phyloP scores from a whole-genome alignment of 2,113 vertebrate genomes.

The Xiphias gladius region DNA sequence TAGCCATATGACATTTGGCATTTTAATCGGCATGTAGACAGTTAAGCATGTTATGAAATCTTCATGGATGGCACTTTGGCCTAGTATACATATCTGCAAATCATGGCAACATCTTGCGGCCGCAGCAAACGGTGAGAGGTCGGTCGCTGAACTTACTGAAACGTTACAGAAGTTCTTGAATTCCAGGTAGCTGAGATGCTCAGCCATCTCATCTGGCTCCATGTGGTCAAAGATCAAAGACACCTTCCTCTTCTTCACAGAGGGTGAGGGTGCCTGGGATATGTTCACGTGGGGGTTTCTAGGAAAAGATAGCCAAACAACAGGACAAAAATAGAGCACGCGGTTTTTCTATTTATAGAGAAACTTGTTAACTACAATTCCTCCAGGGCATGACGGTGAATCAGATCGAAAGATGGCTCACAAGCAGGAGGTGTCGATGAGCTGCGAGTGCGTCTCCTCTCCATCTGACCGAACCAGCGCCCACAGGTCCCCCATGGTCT shows the following conservation, averaged over 20 bases:
- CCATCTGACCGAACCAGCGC: constrained; percentile 84
- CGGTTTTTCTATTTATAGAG: constrained; percentile 3
- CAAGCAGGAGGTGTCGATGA: constrained; percentile 84
- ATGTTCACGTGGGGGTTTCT: constrained; percentile 77
- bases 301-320: constrained; percentile 34
- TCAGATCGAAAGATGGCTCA: constrained; percentile 77
- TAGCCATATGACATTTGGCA: background rate
- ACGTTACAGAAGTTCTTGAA: constrained; percentile 92
- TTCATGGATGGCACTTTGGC: background rate
- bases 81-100: background rate
- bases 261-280: constrained; percentile 85
- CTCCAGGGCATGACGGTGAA: background rate
- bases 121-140: background rate
- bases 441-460: constrained; percentile 77
- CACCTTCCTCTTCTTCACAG: constrained; percentile 94
- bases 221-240: constrained; percentile 94
- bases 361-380: background rate
- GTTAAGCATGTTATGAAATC: background rate
- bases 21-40: background rate
- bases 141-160: constrained; percentile 81
- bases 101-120: background rate
- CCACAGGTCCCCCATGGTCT: constrained; percentile 88
- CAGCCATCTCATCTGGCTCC: constrained; percentile 89
- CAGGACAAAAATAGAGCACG: constrained; percentile 10
- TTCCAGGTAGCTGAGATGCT: constrained; percentile 93